Conservation (phyloP, 2,113 vertebrate species). For the Nothocercus nigrocapillus region DNA sequence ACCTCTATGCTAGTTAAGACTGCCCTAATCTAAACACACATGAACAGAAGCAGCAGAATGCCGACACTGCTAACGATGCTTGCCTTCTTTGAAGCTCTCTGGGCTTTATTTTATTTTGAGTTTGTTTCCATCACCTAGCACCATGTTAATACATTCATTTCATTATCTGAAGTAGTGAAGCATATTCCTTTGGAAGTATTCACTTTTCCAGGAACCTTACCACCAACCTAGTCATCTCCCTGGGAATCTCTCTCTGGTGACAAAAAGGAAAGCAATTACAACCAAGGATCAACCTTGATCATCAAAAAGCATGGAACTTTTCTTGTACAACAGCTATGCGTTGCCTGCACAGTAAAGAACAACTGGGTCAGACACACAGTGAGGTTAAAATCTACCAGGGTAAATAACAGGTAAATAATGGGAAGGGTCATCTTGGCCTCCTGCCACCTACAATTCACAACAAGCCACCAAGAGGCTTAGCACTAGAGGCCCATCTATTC, state of each 20-base stretch:
- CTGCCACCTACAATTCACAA: not conserved
- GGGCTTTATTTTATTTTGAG: fast-evolving
- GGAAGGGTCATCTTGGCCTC: not conserved
- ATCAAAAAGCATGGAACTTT: not conserved
- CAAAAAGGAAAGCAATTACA: not conserved
- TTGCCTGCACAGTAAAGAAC: not conserved
- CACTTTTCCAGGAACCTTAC: not conserved
- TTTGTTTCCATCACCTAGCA: not conserved
- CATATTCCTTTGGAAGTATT: not conserved
- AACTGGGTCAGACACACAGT: not conserved
- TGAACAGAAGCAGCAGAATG: fast-evolving
- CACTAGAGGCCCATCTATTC: not conserved
- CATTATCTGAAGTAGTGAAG: not conserved
- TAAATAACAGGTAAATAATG: no score
- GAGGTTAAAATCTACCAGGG: not conserved
- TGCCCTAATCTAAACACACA: not conserved
- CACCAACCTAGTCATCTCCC: not conserved
- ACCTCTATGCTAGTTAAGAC: not conserved
- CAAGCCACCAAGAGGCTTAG: not conserved
- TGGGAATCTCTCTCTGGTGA: not conserved
- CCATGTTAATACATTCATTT: not conserved
- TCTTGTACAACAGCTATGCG: not conserved
- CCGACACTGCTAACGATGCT: not conserved
- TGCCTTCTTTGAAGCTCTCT: not conserved
- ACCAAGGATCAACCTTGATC: not conserved